Percentiles rank a stretch among this genome's conserved stretches.
Evolutionary conservation across 2,797 vertebrate species (phyloP).

Genomic region (Paratrypauchen microcephalus): DNA sequence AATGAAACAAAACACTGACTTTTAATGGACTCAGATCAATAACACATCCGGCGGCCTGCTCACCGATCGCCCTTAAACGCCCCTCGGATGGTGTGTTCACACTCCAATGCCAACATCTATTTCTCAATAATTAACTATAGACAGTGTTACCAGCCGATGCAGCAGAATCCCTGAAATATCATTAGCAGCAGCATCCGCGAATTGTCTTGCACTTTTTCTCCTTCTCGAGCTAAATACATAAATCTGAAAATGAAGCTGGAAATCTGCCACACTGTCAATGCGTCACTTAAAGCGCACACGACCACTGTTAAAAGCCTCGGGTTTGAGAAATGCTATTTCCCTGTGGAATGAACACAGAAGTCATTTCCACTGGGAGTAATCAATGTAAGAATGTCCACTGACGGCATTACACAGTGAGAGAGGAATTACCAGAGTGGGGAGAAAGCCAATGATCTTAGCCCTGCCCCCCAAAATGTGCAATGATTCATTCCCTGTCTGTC

Average conservation of each 20-base stretch:
- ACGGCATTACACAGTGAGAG: no score
- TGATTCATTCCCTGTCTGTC: neutral
- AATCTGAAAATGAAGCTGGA: constrained; percentile 15
- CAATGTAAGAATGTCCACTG: constrained; percentile 6
- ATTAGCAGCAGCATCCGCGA: constrained; percentile 19
- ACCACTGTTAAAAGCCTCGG: neutral
- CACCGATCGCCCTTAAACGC: constrained; percentile 19
- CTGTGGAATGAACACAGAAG: constrained; percentile 8
- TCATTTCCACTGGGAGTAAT: constrained; percentile 24
- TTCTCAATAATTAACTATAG: constrained; percentile 43
- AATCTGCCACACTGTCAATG: constrained; percentile 13
- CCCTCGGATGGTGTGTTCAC: constrained; percentile 20
- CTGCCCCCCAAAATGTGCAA: neutral
- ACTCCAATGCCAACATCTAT: constrained; percentile 26
- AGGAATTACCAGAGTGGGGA: neutral
- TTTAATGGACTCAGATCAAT: constrained; percentile 24
- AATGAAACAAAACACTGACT: no score
- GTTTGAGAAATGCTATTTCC: constrained; percentile 5
- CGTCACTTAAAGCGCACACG: constrained; percentile 2
- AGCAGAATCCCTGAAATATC: constrained; percentile 24
- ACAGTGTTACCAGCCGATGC: constrained; percentile 20
- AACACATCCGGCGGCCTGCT: constrained; percentile 13
- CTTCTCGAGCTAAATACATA: constrained; percentile 9
- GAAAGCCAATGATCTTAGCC: neutral
- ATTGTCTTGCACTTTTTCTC: constrained; percentile 25